A percentile compares a stretch with the other conserved stretches of the same genome.
Conservation (phyloP, 53 echinoderm and acorn worm species). For the Luidia sarsii region DNA sequence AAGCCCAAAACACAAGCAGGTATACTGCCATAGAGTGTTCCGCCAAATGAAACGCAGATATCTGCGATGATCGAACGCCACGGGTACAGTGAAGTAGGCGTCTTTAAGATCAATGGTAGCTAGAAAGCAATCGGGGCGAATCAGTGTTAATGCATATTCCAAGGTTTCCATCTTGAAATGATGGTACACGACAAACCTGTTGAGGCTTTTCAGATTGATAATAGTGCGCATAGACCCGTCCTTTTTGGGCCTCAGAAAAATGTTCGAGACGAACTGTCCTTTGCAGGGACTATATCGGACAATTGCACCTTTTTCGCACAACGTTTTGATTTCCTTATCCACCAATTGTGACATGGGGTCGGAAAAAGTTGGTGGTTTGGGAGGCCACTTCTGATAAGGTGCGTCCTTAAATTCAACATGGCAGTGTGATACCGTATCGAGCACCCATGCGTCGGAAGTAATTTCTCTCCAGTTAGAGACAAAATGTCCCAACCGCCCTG, state of each 20-base stretch:
- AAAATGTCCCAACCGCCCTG: too few species aligned
- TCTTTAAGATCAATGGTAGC: background rate
- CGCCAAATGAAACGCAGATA: background rate
- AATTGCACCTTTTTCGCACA: background rate
- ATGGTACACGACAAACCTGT: background rate
- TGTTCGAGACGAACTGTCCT: background rate
- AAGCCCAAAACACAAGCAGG: slow-evolving; percentile 6
- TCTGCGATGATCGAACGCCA: background rate
- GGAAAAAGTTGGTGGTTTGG: background rate
- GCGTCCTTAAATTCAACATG: too few species aligned
- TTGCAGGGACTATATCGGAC: background rate
- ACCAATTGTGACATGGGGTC: background rate
- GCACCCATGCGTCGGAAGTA: too few species aligned
- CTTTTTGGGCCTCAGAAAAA: background rate
- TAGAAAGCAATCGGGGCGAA: background rate
- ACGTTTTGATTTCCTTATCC: background rate
- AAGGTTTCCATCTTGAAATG: slow-evolving; percentile 40
- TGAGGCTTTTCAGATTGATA: slow-evolving; percentile 1
- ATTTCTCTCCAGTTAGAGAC: too few species aligned
- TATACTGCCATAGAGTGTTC: background rate
- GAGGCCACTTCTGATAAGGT: too few species aligned
- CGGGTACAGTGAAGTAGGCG: background rate
- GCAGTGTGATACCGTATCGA: too few species aligned
- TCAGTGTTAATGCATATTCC: background rate
- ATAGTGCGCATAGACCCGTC: background rate